Percentiles rank a stretch among this genome's conserved stretches.
Evolutionary conservation across 2,888 invertebrate species (phyloP).

Genomic region (Poecilobothrus nobilitatus): DNA sequence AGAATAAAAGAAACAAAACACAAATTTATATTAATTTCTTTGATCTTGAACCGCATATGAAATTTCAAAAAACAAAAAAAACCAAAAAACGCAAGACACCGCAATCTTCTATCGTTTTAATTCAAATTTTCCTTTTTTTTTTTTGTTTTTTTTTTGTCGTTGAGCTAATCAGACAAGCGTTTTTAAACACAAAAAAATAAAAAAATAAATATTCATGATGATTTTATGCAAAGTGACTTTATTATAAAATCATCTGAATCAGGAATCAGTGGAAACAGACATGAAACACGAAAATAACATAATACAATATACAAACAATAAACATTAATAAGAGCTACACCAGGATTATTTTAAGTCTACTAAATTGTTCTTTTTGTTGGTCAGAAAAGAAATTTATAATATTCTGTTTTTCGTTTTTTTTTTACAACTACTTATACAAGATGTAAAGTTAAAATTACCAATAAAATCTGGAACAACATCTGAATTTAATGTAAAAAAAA

Average conservation of each 20-base stretch:
- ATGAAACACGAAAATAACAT: neutral
- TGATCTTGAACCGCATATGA: neutral
- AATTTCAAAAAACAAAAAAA: no score
- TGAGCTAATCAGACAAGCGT: neutral
- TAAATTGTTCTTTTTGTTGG: no score
- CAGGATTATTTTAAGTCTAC: neutral
- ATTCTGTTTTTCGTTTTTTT: no score
- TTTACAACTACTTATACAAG: no score
- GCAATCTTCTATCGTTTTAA: neutral
- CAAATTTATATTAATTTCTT: neutral
- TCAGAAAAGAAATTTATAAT: no score
- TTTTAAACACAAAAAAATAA: neutral
- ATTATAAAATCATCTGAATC: neutral
- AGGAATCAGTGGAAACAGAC: neutral
- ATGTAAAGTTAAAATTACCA: no score
- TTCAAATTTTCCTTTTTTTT: neutral
- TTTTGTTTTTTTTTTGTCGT: neutral
- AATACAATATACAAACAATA: neutral
- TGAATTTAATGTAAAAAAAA: no score
- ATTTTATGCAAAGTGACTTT: conserved; percentile 6
- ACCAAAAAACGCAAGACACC: neutral
- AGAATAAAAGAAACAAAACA: no score
- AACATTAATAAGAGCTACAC: neutral
- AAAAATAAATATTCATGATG: neutral
- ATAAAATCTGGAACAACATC: no score